Base-by-base conservation (phyloP, 2,113 vertebrate genomes). In the Hippotragus niger region DNA sequence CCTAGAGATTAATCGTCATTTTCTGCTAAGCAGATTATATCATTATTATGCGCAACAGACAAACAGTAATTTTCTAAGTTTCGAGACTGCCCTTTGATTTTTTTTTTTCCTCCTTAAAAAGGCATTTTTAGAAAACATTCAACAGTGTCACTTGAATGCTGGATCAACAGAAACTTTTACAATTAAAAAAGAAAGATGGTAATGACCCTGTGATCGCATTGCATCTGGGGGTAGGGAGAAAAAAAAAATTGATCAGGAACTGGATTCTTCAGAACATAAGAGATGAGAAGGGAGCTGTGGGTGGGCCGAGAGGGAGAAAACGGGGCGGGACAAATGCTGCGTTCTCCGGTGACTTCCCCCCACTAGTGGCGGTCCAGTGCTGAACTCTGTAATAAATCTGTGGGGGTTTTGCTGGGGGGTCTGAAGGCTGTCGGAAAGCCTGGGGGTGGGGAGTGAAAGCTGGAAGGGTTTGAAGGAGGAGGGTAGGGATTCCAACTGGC, bases 311-410 rank as follows among this genome's bases (percentile, higher is more conserved):
- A 98, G 97, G 98, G 97, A 98, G 97, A 98, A 98, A 98, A 98
- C 92, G 97, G 99, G 99, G 98, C 95, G 98, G 99, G 99, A 97
- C 98, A 99, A 99, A 99, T 99, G 57, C 57, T 58, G 57, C 57
- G 10, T 58, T 58, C 57, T 58, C 25, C 25, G 57, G 57, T 58
- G 57, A 58, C 57, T 58, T 12, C 57, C 57, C 25, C 55, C 25
- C 99, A 99, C 99, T 99, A 99, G 98, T 99, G 99, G 99, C 99
- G 99, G 99, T 99, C 99, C 99, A 99, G 99, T 93, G 99, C 99
- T 95, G 99, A 99, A 98, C 99, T 99, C 99, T 99, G 99, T 99
- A 99, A 99, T 99, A 99, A 99, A 99, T 99, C 99, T 99, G 99
- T 99, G 99, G 99, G 99, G 97, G 99, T 99, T 99, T 99, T 99